phyloP scores from a whole-genome alignment of 2,113 vertebrate species.

The Electrona antarctica region DNA sequence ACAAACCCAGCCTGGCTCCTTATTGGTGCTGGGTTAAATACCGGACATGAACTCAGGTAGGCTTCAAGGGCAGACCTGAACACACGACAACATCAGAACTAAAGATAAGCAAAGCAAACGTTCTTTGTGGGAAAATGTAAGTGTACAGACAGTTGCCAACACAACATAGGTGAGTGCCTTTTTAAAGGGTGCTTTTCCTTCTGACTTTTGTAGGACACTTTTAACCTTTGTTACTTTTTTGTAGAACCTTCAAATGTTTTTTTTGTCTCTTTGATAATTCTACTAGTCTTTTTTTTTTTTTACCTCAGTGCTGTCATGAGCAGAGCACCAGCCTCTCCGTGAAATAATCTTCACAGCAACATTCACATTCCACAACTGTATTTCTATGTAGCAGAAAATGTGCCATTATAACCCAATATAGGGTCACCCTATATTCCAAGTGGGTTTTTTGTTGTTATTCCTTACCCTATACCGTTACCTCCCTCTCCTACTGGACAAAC shows the following conservation, averaged over 20 bases:
- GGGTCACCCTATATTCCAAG: neutral
- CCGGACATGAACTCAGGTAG: constrained; percentile 65
- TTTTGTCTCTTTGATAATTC: constrained; percentile 67
- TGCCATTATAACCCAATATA: constrained; percentile 59
- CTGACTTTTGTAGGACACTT: constrained; percentile 75
- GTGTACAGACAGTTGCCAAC: constrained; percentile 28
- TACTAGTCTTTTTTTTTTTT: constrained; percentile 36
- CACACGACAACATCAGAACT: constrained; percentile 44
- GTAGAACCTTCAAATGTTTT: constrained; percentile 49
- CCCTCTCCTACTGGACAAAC: constrained; percentile 50
- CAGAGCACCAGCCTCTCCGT: constrained; percentile 47
- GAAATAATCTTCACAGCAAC: constrained; percentile 44
- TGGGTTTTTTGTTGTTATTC: constrained; percentile 10
- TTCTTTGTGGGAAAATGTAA: constrained; percentile 37
- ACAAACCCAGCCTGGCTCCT: constrained; percentile 26
- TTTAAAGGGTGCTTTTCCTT: constrained; percentile 72
- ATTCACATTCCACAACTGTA: constrained; percentile 63
- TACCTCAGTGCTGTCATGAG: constrained; percentile 50
- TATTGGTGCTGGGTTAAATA: constrained; percentile 41
- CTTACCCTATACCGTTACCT: constrained; percentile 66
- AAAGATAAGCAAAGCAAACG: constrained; percentile 42
- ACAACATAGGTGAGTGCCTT: constrained; percentile 59
- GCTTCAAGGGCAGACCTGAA: constrained; percentile 50
- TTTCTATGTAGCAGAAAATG: constrained; percentile 76
- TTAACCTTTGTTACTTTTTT: constrained; percentile 80